A percentile compares a stretch with the other conserved stretches of the same genome.
These are phyloP conservation scores for Oryctolagus cuniculus DNA, from an alignment of 2,113 vertebrate species.

Conservation along the genomic window mOryCun1.1 NC_091450.1:7263001-7263500, in stretches of 20 bases:
- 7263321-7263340: background rate
- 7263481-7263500: slow-evolving; percentile 91
- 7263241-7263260: background rate
- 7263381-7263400: accelerated
- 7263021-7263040: background rate
- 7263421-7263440: background rate
- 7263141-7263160: slow-evolving; percentile 94
- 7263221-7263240: background rate
- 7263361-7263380: background rate
- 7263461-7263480: slow-evolving; percentile 91
- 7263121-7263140: slow-evolving; percentile 93
- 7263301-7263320: background rate
- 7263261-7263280: background rate
- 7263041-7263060: background rate
- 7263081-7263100: background rate
- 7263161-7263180: slow-evolving; percentile 93
- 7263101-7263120: slow-evolving; percentile 96
- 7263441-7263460: accelerated
- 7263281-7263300: background rate
- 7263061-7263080: background rate
- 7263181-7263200: slow-evolving; percentile 95
- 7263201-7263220: slow-evolving; percentile 65
- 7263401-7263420: background rate
- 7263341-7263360: background rate
- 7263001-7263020: background rate